Conservation (phyloP, 2,113 vertebrate genomes). For the Bubo scandiacus region DNA sequence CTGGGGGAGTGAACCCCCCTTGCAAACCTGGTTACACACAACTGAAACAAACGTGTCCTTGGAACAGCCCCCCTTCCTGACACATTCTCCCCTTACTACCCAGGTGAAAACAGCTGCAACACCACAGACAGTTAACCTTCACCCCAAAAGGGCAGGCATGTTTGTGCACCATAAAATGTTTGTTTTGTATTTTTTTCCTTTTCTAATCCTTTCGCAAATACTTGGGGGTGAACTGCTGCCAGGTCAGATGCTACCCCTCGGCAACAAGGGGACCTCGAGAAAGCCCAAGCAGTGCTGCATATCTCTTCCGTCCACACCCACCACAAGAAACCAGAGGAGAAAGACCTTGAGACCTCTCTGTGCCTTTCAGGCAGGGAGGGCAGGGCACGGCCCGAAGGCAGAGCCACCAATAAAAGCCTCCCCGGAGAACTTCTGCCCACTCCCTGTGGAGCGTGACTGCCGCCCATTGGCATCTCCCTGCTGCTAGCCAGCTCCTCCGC, state of each 20-base stretch:
- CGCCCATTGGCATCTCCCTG: neutral
- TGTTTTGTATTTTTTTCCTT: neutral
- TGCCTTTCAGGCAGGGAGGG: neutral
- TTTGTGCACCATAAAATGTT: too few species aligned
- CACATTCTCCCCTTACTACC: accelerated
- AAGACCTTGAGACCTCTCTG: too few species aligned
- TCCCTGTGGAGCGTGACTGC: accelerated
- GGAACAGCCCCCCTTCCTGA: neutral
- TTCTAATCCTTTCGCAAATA: neutral
- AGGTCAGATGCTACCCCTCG: neutral
- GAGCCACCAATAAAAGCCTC: neutral
- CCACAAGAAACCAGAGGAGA: accelerated
- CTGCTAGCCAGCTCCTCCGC: neutral
- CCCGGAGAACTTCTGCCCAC: accelerated
- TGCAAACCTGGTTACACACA: accelerated
- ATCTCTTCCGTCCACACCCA: neutral
- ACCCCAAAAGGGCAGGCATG: accelerated
- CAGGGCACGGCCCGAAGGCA: neutral
- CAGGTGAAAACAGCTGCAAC: neutral
- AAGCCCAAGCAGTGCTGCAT: accelerated
- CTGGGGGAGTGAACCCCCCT: accelerated
- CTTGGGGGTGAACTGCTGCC: accelerated
- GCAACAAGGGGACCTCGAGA: accelerated
- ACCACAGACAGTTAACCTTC: neutral
- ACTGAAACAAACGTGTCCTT: accelerated